Conservation (phyloP, 2,113 vertebrate species). For the Lycaon pictus region DNA sequence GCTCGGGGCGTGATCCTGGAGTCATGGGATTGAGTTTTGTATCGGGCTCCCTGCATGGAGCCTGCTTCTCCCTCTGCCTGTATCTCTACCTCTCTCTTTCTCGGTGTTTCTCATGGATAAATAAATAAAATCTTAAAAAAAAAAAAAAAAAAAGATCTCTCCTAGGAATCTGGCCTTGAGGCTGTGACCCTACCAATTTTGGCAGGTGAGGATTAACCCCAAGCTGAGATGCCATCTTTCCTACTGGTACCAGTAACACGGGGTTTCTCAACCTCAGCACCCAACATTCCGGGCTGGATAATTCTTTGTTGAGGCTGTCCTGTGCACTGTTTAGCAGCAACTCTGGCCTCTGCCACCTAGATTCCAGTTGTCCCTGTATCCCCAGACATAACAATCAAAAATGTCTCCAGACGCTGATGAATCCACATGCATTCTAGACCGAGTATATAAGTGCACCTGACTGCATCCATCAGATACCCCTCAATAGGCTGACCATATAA, state of each 20-base stretch:
- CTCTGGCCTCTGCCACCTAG: not conserved
- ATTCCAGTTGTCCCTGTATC: not conserved
- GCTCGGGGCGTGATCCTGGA: too few species aligned
- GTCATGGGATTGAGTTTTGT: too few species aligned
- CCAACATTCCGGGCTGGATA: not conserved
- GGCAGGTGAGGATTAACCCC: not conserved
- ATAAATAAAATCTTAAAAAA: not conserved
- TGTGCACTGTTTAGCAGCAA: not conserved
- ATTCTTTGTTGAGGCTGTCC: not conserved
- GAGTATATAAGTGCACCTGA: not conserved
- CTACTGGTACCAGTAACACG: not conserved
- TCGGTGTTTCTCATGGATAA: too few species aligned
- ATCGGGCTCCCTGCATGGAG: too few species aligned
- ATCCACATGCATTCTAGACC: not conserved
- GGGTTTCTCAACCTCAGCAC: not conserved
- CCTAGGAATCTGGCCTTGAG: constrained; percentile 3
- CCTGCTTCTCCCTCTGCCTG: too few species aligned
- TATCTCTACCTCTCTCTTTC: too few species aligned
- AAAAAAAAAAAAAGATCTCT: not conserved
- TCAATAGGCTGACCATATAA: not conserved
- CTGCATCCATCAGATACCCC: not conserved
- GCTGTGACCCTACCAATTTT: not conserved
- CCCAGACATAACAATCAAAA: not conserved
- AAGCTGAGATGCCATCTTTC: not conserved
- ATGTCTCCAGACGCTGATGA: not conserved